Percentiles rank a stretch among this genome's conserved stretches.
Evolutionary conservation across 92 coral and sea anemone species (phyloP).

Genomic region (Porites lobata): DNA sequence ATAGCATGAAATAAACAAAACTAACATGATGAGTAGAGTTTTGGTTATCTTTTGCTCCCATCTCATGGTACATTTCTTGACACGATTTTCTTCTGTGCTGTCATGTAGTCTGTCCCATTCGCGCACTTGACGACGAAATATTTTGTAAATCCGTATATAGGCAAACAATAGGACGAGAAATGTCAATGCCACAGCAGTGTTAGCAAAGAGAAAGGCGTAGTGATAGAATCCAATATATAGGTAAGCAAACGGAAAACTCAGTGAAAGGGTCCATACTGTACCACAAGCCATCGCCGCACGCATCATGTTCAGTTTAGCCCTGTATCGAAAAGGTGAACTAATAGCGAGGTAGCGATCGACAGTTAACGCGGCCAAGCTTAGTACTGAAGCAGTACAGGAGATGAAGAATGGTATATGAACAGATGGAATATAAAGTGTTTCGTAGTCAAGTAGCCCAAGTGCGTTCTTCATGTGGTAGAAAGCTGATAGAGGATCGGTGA

Average conservation of each 20-base stretch:
- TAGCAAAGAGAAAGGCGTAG: slow-evolving; percentile 91
- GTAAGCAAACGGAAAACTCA: slow-evolving; percentile 88
- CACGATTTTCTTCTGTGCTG: slow-evolving; percentile 74
- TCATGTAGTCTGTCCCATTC: slow-evolving; percentile 85
- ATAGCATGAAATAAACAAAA: slow-evolving; percentile 81
- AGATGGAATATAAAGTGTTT: slow-evolving; percentile 52
- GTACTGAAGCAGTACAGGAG: slow-evolving; percentile 92
- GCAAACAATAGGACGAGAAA: slow-evolving; percentile 82
- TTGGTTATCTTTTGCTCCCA: slow-evolving; percentile 92
- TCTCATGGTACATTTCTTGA: slow-evolving; percentile 71
- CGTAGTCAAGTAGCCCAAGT: slow-evolving; percentile 68
- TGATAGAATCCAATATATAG: slow-evolving; percentile 85
- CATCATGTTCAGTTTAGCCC: slow-evolving; percentile 66
- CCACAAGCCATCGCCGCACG: slow-evolving; percentile 78
- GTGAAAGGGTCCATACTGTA: slow-evolving; percentile 81
- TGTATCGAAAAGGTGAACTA: slow-evolving; percentile 80
- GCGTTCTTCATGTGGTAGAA: slow-evolving; percentile 86
- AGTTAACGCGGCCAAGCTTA: slow-evolving; percentile 90
- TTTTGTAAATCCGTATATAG: slow-evolving; percentile 82
- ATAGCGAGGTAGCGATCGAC: slow-evolving; percentile 93
- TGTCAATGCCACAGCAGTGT: slow-evolving; percentile 86
- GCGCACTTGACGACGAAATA: slow-evolving; percentile 80
- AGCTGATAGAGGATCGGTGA: slow-evolving; percentile 92
- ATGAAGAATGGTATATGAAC: slow-evolving; percentile 97
- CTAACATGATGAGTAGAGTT: slow-evolving; percentile 86